Evolutionary conservation across 2,113 vertebrate species (phyloP), one percentile per base, ranked within the genome.

Genomic region (Rafetus swinhoei): DNA sequence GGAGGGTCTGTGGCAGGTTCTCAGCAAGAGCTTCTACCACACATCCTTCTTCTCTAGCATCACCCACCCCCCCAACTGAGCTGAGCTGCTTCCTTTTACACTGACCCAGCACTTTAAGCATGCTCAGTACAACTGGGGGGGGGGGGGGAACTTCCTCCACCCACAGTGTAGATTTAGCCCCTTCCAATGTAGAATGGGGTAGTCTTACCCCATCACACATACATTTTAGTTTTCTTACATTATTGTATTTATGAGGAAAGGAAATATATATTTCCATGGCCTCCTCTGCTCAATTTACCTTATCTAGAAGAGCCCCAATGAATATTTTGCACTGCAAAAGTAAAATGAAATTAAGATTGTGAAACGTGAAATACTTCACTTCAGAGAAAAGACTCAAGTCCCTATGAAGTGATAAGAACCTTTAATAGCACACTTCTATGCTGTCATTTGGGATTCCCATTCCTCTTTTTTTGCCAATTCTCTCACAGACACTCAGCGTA

Each of bases 301-400:
- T 0, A 1, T 1, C 32, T 65, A 21, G 7, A 55, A 90, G 55
- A 77, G 56, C 2, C 6, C 16, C 2, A 6, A 5, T 22, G 69
- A 5, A 10, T 59, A 19, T 21, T 7, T 35, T 55, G 10, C 55
- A 6, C 1, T 86, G 2, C 3, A 59, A 3, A 6, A 87, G 9
- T 13, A 84, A 87, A 79, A 5, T 72, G 45, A 89, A 94, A 77
- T 81, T 55, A 32, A 11, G 76, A 90, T 80, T 80, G 57, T n/a
- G 22, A 10, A 0, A n/a, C 77, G 55, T 56, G 35, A 45, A 86
- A 94, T 84, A 62, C 7, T 45, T 9, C 72, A 32, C 10, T 60
- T 85, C 45, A 82, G 79, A 91, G 62, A 87, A 1, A 90, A 74
- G 7, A 12, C 1, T 18, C 65, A 32, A 14, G 9, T 11, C 15